These are phyloP conservation scores for Dioctria linearis DNA, from an alignment of 2,888 invertebrate genomes.

Conservation along the genomic window DNA sequence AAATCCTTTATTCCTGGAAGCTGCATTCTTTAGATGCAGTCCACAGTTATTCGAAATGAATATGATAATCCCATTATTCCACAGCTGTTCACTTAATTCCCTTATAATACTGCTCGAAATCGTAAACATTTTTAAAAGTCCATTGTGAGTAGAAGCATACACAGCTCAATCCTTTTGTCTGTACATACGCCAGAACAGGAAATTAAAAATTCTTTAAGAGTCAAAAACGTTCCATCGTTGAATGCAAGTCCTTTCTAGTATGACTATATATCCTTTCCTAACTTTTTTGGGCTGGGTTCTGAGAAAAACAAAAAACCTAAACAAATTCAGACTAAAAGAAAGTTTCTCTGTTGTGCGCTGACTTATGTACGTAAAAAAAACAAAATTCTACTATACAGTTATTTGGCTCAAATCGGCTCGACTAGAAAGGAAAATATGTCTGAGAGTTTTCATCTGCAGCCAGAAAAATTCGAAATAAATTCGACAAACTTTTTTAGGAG, in stretches of 20 bases:
- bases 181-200: constrained; percentile 26
- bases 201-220: constrained; percentile 44
- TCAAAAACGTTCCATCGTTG: constrained; percentile 24
- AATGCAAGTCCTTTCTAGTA: constrained; percentile 10
- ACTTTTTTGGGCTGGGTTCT: constrained; percentile 5
- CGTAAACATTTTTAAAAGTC: no score
- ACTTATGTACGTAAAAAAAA: constrained; percentile 4
- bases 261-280: constrained; percentile 30
- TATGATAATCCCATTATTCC: no score
- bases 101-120: no score
- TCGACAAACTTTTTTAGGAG: constrained; percentile 29
- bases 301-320: constrained; percentile 11
- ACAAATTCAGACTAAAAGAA: constrained; percentile 39
- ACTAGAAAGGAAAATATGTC: neutral
- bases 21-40: no score
- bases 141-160: neutral
- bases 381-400: neutral
- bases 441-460: constrained; percentile 22
- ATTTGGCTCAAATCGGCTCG: neutral
- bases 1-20: no score
- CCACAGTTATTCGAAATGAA: no score
- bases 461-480: constrained; percentile 45
- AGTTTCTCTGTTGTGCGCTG: constrained; percentile 10
- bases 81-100: no score
- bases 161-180: constrained; percentile 15